Evolutionary conservation across 2,797 vertebrate species (phyloP), one percentile per base, ranked within the genome.

Genomic region (Muscicapa comitata): DNA sequence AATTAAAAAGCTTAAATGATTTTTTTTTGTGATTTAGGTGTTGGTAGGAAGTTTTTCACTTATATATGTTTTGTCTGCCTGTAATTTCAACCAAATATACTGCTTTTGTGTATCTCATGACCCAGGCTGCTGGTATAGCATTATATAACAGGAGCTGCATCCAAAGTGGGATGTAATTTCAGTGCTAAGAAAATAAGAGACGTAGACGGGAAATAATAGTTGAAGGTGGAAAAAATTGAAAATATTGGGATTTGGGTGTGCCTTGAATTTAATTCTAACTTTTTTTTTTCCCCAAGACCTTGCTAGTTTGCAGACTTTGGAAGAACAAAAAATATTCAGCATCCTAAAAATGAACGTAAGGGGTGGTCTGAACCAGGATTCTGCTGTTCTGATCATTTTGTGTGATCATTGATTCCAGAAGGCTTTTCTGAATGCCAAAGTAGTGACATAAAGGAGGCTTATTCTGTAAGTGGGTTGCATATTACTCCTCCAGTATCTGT

Each of bases 161-260:
- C 35, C 19, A 58, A 81, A 53, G 4, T 10, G 14, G 6, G 31
- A 38, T 72, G 74, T 70, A 4, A 57, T 82, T 81, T 79, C 24
- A 18, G 13, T 67, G 18, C 43, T 73, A 77, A 67, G 21, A 78
- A 91, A 47, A 33, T 53, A 70, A 31, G 83, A 74, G 11, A 13
- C 43, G 25, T 47, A 63, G 26, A 43, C 35, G 5, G 16, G 40
- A 80, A 80, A 29, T 67, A 65, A 35, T 45, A 74, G 20, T 70
- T 74, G 35, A 74, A 73, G 24, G 16, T 57, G n/a, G 35, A 71
- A 92, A 65, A 70, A 38, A 47, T 0, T 53, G 19, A 75, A 72
- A 26, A 23, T 61, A 54, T 0, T 57, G 9, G 15, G 72, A 25
- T 5, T 66, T 24, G 5, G 29, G 4, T 9, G 0, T 47, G 11